Conservation (phyloP, 2,888 invertebrate genomes). For the Cinara cedri region DNA sequence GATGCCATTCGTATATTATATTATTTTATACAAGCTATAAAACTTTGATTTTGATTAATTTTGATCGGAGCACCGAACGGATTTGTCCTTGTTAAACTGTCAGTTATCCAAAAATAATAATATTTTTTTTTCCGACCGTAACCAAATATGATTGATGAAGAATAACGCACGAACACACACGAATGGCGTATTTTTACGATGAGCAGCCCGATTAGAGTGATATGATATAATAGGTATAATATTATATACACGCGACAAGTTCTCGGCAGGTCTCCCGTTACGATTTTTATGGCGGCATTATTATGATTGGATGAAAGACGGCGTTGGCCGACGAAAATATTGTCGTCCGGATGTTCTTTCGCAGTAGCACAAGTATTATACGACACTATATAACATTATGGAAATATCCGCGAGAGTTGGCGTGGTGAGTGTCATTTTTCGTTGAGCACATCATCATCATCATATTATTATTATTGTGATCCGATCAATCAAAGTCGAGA, state of each 20-base stretch:
- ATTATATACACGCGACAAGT: not conserved
- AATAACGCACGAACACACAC: not conserved
- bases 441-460: no score
- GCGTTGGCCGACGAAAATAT: no score
- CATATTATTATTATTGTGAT: not conserved
- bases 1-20: no score
- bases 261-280: no score
- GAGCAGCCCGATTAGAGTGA: not conserved
- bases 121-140: conserved; percentile 16
- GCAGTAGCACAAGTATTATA: no score
- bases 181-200: not conserved
- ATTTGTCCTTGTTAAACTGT: conserved; percentile 37
- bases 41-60: no score
- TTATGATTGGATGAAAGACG: not conserved
- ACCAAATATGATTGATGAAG: conserved; percentile 27
- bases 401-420: not conserved
- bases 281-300: no score
- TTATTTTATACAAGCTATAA: no score
- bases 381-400: not conserved
- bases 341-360: no score
- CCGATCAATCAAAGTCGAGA: conserved; percentile 11
- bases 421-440: not conserved
- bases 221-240: not conserved
- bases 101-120: conserved; percentile 16
- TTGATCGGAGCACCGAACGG: conserved; percentile 12